These are phyloP conservation scores for Dromococcyx pavoninus DNA, from an alignment of 2,797 vertebrate genomes.

Conservation along the genomic window DNA sequence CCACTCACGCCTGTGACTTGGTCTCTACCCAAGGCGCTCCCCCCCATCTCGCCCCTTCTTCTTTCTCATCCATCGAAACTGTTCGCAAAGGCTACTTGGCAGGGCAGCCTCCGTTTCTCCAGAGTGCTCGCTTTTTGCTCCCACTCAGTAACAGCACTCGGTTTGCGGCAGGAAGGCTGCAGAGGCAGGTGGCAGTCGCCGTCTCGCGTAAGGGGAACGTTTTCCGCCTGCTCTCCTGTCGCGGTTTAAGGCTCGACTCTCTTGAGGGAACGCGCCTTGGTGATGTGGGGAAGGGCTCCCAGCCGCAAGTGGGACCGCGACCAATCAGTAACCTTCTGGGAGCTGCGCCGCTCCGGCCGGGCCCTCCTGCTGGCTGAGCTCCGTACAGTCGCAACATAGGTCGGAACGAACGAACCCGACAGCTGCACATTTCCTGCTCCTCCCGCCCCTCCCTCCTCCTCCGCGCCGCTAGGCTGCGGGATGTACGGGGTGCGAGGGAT, in stretches of 20 bases:
- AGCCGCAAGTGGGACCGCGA: neutral
- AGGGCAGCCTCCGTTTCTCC: too few relatives aligned
- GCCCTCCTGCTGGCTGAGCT: too few relatives aligned
- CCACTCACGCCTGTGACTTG: neutral
- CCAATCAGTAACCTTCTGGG: neutral
- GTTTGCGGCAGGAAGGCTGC: neutral
- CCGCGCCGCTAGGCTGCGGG: too few relatives aligned
- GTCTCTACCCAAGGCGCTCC: too few relatives aligned
- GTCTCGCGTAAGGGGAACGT: neutral
- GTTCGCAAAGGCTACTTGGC: too few relatives aligned
- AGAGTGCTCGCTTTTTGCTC: too few relatives aligned
- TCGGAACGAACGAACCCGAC: neutral
- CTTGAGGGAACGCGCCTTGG: accelerated
- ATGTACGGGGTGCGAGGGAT: accelerated
- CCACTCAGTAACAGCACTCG: too few relatives aligned
- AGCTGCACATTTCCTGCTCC: accelerated
- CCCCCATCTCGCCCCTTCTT: accelerated
- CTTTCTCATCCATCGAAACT: accelerated
- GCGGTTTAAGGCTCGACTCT: accelerated
- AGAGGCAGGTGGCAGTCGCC: neutral
- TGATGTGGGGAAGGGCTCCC: neutral
- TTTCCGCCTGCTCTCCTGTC: too few relatives aligned
- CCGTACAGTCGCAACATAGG: neutral
- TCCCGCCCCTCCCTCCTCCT: too few relatives aligned
- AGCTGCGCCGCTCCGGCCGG: too few relatives aligned